Base-by-base conservation (phyloP, 1,140 invertebrate species). In the Nilaparvata lugens region DNA sequence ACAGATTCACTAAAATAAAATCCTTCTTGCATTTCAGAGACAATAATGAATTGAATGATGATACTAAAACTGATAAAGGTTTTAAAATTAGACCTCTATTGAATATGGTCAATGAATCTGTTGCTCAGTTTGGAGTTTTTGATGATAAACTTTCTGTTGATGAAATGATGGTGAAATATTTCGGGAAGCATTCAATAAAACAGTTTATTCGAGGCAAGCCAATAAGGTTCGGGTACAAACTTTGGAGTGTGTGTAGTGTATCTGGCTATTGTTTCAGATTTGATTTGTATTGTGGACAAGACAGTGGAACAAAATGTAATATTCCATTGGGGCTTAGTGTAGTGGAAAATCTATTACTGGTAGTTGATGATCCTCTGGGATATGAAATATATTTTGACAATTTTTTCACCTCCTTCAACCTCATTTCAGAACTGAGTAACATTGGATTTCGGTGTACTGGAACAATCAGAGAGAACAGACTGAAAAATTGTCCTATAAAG, bases 91-190 rank as follows among this genome's bases (percentile, higher is more conserved):
- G 5, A 48, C 21, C 45, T 4, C 21, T 48, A 6, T 48, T 48
- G 21, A 23, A 48, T 48, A 18, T 48, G 16, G 45, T 48, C 2
- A 48, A 48, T 48, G 21, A 48, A 4, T 48, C 45, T 48, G 4
- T 48, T 16, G 16, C 45, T 19, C 45, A 48, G 21, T 48, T 48
- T 48, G 45, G 21, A 48, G 45, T 48, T 19, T 48, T 48, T 23
- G 45, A 48, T 4, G 45, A 48, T 2, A 48, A 48, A 16, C 21
- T 48, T 18, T 48, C 45, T 19, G 45, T 48, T 48, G 45, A 48
- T 48, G 45, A 48, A 48, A 48, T 16, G 45, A 48, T 48, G 45
- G 45, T 48, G 45, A 48, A 48, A 23, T 48, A 23, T 48, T 48
- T 48, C 14, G 21, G 45, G 16, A 48, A 48, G 21, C 45, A 48